Evolutionary conservation across 2,113 vertebrate genomes (phyloP), one percentile per base, ranked within the genome.

Genomic region (Oryzias woworae): DNA sequence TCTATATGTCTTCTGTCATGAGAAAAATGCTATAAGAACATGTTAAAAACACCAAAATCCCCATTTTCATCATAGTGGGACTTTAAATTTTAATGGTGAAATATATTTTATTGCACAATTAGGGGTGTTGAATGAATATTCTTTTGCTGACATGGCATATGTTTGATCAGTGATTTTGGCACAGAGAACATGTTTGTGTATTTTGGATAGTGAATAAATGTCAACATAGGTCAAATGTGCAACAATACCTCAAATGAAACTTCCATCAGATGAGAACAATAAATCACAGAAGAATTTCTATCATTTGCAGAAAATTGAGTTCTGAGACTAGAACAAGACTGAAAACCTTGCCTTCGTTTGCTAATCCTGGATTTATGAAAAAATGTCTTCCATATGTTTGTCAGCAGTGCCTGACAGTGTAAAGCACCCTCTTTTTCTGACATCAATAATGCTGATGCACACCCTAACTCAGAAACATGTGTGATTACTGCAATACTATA

Each of bases 341-440:
- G 20, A 50, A 61, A 60, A 72, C 49, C 10, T 44, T 71, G 42
- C 43, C 48, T 36, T 13, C 28, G 42, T 60, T 75, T 73, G 73
- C 58, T 58, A 83, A 66, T 77, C 56, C 74, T 82, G 80, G 71
- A 57, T 82, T 80, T 69, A 78, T 63, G 72, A 73, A 58, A 72
- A 49, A 87, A 85, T 79, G 64, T 62, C n/a, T 70, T 74, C 85
- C 85, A 90, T 75, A 78, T 87, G 86, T 80, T 65, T 74, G 61
- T 73, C 56, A 46, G 68, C 47, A 81, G 64, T 67, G 58, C 77
- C 81, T 83, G 77, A 71, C 58, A 26, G 31, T 66, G 70, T 58
- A 60, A 66, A 61, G 51, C 46, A 52, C 71, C 66, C 63, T 52
- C 54, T 61, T 45, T 31, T 28, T 50, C 53, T 14, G 7, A 48